phyloP scores from a whole-genome alignment of 2,888 invertebrate genomes.

The Pimpla rufipes region DNA sequence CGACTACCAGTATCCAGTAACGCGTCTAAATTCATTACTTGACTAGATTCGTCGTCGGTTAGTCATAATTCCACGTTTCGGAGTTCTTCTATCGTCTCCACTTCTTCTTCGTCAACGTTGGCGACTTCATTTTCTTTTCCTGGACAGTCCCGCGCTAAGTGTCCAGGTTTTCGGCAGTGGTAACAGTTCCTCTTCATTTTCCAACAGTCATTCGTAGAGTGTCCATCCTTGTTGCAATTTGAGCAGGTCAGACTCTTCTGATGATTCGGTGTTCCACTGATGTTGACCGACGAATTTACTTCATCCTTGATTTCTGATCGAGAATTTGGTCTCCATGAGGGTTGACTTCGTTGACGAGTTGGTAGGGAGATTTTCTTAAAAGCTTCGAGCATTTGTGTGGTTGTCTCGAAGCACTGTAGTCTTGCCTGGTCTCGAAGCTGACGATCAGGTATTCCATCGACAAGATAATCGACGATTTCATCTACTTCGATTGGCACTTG shows the following conservation, averaged over 20 bases:
- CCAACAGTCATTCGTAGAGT: slow-evolving; percentile 31
- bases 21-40: slow-evolving; percentile 38
- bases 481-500: slow-evolving; percentile 53
- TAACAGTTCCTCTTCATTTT: slow-evolving; percentile 40
- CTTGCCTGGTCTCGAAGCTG: slow-evolving; percentile 60
- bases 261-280: background rate
- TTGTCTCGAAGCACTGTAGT: slow-evolving; percentile 44
- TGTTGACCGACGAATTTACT: too few relatives aligned
- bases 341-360: background rate
- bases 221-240: slow-evolving; percentile 44
- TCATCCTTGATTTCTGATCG: background rate
- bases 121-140: slow-evolving; percentile 2
- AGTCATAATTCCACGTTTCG: too few relatives aligned
- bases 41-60: too few relatives aligned
- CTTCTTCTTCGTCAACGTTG: slow-evolving; percentile 1
- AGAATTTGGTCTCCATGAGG: background rate
- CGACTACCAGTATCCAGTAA: slow-evolving; percentile 54
- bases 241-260: too few relatives aligned
- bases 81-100: too few relatives aligned
- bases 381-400: background rate
- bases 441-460: slow-evolving; percentile 65
- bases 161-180: slow-evolving; percentile 40
- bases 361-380: background rate
- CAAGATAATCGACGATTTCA: slow-evolving; percentile 63
- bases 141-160: slow-evolving; percentile 41